These are phyloP conservation scores for Pyrrhopygopsis socrates DNA, from an alignment of 2,888 invertebrate genomes.

Conservation along the genomic window DNA sequence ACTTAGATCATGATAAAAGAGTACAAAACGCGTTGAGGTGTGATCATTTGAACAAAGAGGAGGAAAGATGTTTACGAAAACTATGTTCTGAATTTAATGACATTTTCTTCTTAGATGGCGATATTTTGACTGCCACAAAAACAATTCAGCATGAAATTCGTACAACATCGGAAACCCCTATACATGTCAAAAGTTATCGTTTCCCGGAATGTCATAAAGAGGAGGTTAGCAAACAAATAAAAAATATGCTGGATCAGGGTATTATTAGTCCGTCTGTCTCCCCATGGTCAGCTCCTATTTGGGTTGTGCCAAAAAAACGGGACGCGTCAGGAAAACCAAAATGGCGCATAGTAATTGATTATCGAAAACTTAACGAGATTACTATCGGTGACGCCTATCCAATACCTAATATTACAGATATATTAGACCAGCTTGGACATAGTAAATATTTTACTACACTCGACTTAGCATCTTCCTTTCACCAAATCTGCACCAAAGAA, in stretches of 20 bases:
- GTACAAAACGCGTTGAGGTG: not conserved
- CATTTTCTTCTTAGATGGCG: slow-evolving; percentile 64
- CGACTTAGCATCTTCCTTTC: slow-evolving; percentile 71
- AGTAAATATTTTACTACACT: slow-evolving; percentile 74
- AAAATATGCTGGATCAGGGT: slow-evolving; percentile 14
- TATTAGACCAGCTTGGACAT: slow-evolving; percentile 75
- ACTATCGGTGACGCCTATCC: slow-evolving; percentile 70
- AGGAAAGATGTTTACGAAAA: slow-evolving; percentile 18
- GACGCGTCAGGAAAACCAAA: slow-evolving; percentile 68
- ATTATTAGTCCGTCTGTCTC: slow-evolving; percentile 68
- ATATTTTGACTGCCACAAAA: slow-evolving; percentile 42
- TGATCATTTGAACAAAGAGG: not conserved
- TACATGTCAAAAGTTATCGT: slow-evolving; percentile 76
- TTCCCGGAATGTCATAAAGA: slow-evolving; percentile 75
- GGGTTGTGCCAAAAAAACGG: slow-evolving; percentile 74
- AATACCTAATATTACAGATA: slow-evolving; percentile 67
- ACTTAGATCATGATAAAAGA: not conserved
- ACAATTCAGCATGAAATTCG: slow-evolving; percentile 62
- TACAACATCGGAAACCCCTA: slow-evolving; percentile 61
- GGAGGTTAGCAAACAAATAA: slow-evolving; percentile 68
- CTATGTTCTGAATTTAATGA: slow-evolving; percentile 51
- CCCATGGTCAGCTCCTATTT: slow-evolving; percentile 73
- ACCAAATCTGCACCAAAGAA: slow-evolving; percentile 30
- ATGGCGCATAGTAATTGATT: slow-evolving; percentile 65
- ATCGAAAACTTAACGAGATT: slow-evolving; percentile 63